A percentile compares a stretch with the other conserved stretches of the same genome.
phyloP scores from a whole-genome alignment of 2,113 vertebrate genomes.

The Salvator merianae region DNA sequence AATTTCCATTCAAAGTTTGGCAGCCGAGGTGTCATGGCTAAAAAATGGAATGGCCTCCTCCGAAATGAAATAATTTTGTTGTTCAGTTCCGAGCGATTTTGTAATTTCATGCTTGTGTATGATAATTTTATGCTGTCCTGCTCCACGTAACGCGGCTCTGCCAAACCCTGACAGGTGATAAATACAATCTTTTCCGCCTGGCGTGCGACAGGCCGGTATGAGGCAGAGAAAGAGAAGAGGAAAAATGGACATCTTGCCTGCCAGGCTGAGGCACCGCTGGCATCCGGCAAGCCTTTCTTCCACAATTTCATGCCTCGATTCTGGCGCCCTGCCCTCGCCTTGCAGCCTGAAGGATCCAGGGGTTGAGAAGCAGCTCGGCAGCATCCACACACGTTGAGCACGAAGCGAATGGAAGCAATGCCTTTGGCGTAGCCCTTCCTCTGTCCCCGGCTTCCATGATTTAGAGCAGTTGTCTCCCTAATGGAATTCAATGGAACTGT shows the following conservation, averaged over 20 bases:
- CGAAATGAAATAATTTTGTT: slow-evolving; percentile 98
- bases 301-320: slow-evolving; percentile 87
- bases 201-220: slow-evolving; percentile 84
- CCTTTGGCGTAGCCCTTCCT: slow-evolving; percentile 34
- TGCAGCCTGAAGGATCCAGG: slow-evolving; percentile 52
- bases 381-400: not conserved
- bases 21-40: slow-evolving; percentile 88
- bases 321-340: slow-evolving; percentile 55
- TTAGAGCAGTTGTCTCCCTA: slow-evolving; percentile 48
- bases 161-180: slow-evolving; percentile 99
- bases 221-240: slow-evolving; percentile 46
- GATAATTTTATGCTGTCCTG: slow-evolving; percentile 99
- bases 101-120: slow-evolving; percentile 99
- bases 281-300: slow-evolving; percentile 59
- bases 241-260: slow-evolving; percentile 69
- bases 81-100: slow-evolving; percentile 98
- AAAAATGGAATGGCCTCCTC: slow-evolving; percentile 89
- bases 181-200: slow-evolving; percentile 97
- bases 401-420: slow-evolving; percentile 28
- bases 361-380: not conserved
- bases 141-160: slow-evolving; percentile 99
- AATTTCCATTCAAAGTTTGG: slow-evolving; percentile 85
- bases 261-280: slow-evolving; percentile 73
- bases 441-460: slow-evolving; percentile 16
- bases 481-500: slow-evolving; percentile 47